These are phyloP conservation scores for Pomacea canaliculata DNA, from an alignment of 2,888 invertebrate genomes.

Conservation along the genomic window DNA sequence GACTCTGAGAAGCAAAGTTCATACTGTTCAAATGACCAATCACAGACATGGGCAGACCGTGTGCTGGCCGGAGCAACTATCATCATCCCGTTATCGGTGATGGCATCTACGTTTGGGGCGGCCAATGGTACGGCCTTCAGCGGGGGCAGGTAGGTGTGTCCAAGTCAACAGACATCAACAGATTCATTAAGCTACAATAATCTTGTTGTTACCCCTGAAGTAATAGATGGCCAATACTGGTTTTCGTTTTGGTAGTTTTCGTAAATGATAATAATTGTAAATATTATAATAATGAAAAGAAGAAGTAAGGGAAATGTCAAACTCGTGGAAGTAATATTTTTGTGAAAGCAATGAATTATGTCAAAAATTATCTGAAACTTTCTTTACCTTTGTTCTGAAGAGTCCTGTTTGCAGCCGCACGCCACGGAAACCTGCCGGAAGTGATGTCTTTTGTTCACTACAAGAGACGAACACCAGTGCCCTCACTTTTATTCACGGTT, in stretches of 20 bases:
- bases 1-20: too few relatives aligned
- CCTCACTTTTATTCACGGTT: conserved; percentile 55
- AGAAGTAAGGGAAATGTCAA: too few relatives aligned
- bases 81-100: conserved; percentile 54
- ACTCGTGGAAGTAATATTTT: too few relatives aligned
- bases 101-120: conserved; percentile 58
- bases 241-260: too few relatives aligned
- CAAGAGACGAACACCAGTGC: conserved; percentile 49
- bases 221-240: too few relatives aligned
- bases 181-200: too few relatives aligned
- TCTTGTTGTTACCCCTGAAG: too few relatives aligned
- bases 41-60: conserved; percentile 56
- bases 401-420: conserved; percentile 51
- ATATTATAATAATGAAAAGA: too few relatives aligned
- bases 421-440: conserved; percentile 55
- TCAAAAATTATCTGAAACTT: too few relatives aligned
- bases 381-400: conserved; percentile 31
- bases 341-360: too few relatives aligned
- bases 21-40: background rate
- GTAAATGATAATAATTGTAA: too few relatives aligned
- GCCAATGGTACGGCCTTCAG: conserved; percentile 52
- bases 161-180: too few relatives aligned
- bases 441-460: conserved; percentile 55
- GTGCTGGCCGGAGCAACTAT: conserved; percentile 45
- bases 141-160: conserved; percentile 70